Evolutionary conservation across 92 coral and sea anemone species (phyloP).

Genomic region (Zoanthus sociatus): DNA sequence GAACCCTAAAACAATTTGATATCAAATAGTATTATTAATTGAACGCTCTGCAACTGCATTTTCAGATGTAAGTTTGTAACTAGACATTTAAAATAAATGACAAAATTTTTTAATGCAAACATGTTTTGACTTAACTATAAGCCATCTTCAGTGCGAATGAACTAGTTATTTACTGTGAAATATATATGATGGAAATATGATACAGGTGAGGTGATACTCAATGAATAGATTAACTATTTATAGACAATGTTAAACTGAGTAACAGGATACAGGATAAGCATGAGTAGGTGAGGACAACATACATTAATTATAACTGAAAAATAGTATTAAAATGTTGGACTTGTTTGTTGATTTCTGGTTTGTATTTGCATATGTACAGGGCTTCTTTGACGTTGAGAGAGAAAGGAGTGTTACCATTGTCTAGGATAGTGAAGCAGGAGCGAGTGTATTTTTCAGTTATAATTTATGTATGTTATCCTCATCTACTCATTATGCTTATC

Average conservation of each 20-base stretch:
- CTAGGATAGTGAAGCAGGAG: constrained; percentile 7
- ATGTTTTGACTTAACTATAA: constrained; percentile 25
- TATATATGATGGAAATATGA: not conserved
- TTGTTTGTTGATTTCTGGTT: constrained; percentile 25
- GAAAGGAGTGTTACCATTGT: constrained; percentile 5
- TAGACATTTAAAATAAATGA: not conserved
- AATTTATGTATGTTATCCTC: constrained; percentile 17
- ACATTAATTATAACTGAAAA: constrained; percentile 17
- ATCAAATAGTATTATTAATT: not conserved
- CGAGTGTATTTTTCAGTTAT: constrained; percentile 24
- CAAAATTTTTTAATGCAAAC: constrained; percentile 10
- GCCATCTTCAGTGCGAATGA: constrained; percentile 21
- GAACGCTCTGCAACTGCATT: not conserved
- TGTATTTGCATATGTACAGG: not conserved
- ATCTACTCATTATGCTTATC: not conserved
- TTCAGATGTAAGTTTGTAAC: not conserved
- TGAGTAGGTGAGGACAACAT: constrained; percentile 18
- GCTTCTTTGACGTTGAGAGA: constrained; percentile 30
- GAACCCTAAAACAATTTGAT: constrained; percentile 10
- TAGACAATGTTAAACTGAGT: constrained; percentile 9
- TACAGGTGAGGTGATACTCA: constrained; percentile 26
- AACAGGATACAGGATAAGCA: constrained; percentile 31
- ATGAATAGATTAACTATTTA: constrained; percentile 30
- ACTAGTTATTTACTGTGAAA: not conserved
- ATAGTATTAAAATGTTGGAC: constrained; percentile 7